Percentiles rank a stretch among this genome's conserved stretches.
Conservation (phyloP, 2,113 vertebrate species). For the Bucco capensis region DNA sequence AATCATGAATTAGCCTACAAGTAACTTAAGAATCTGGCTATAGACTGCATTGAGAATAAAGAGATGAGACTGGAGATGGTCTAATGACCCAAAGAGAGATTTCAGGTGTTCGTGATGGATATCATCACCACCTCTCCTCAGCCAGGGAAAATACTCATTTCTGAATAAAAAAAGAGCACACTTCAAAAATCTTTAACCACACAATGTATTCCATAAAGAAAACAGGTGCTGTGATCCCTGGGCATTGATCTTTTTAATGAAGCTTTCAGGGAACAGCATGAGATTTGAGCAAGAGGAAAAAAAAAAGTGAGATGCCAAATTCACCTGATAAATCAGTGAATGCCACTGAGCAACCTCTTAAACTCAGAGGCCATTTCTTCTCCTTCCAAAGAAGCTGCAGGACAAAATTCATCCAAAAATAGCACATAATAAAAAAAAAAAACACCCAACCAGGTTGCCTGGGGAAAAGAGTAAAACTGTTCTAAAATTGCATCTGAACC, state of each 20-base stretch:
- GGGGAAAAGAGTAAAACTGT: constrained; percentile 10
- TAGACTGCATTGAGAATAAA: not conserved
- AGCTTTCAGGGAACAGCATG: not conserved
- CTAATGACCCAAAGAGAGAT: not conserved
- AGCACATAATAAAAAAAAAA: not conserved
- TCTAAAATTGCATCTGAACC: constrained; percentile 25
- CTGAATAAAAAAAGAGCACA: not conserved
- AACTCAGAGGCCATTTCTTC: not conserved
- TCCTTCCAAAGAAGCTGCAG: constrained; percentile 1
- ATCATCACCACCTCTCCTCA: not conserved
- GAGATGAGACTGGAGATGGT: not conserved
- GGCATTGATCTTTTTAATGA: not conserved
- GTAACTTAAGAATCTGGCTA: not conserved
- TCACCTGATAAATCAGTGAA: not conserved
- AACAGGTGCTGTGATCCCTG: not conserved
- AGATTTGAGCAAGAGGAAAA: not conserved
- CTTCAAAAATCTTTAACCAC: not conserved
- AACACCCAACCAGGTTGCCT: not conserved
- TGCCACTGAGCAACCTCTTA: not conserved
- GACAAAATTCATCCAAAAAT: not conserved
- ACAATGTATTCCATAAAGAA: not conserved
- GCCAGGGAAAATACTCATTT: not conserved
- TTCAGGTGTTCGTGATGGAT: not conserved
- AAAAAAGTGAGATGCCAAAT: not conserved
- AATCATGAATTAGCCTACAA: not conserved